These are phyloP conservation scores for Epiblema foenella DNA, from an alignment of 2,888 invertebrate species.

Conservation along the genomic window DNA sequence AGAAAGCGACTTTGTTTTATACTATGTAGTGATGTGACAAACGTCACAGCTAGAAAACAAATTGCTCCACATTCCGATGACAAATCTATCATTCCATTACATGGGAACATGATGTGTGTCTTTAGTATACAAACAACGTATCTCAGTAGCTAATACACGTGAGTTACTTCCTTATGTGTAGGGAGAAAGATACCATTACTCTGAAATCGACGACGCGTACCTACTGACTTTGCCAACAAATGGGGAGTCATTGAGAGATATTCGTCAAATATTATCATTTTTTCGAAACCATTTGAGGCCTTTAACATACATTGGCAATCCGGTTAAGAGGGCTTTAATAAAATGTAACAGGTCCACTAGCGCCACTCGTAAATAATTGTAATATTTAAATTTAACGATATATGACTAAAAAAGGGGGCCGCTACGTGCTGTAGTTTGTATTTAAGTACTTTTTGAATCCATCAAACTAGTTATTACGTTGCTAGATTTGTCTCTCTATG, in stretches of 20 bases:
- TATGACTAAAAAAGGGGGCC: no score
- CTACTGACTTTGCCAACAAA: conserved; percentile 9
- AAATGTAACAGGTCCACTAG: no score
- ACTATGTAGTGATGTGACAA: conserved; percentile 1
- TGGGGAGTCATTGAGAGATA: neutral
- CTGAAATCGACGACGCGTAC: neutral
- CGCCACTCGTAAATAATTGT: no score
- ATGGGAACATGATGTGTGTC: neutral
- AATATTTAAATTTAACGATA: no score
- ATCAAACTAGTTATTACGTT: no score
- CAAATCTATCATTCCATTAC: neutral
- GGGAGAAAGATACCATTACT: neutral
- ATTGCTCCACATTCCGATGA: neutral
- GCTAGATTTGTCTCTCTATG: no score
- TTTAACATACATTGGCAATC: neutral
- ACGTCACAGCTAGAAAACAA: conserved; percentile 13
- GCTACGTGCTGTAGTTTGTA: no score
- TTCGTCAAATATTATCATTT: neutral
- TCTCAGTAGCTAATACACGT: neutral
- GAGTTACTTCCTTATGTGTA: neutral
- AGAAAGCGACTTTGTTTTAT: no score
- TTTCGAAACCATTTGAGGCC: neutral
- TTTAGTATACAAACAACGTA: neutral
- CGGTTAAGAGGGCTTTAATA: no score
- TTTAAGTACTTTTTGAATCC: no score